Evolutionary conservation across 1,140 invertebrate genomes (phyloP).

Genomic region (Zaprionus taronus): DNA sequence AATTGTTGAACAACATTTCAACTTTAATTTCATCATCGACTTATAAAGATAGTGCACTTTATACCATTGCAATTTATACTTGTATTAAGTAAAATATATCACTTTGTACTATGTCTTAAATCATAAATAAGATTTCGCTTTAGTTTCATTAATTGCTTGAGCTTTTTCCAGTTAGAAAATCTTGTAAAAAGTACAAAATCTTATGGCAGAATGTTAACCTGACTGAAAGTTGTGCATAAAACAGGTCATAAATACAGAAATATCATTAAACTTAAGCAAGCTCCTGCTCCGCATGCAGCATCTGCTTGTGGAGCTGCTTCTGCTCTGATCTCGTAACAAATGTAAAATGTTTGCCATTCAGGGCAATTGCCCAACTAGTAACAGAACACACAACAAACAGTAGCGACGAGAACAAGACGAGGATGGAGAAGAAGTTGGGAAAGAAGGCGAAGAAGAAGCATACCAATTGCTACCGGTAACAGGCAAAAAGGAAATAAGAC

Average conservation of each 20-base stretch:
- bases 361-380: slow-evolving; percentile 70
- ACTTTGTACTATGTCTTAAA: background rate
- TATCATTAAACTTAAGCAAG: slow-evolving; percentile 74
- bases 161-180: background rate
- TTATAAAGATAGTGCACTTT: too few relatives aligned
- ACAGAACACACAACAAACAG: slow-evolving; percentile 27
- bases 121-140: background rate
- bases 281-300: slow-evolving; percentile 8
- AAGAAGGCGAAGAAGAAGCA: slow-evolving; percentile 20
- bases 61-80: too few relatives aligned
- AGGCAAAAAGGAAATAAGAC: slow-evolving; percentile 49
- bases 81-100: too few relatives aligned
- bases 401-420: slow-evolving; percentile 20
- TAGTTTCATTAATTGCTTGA: background rate
- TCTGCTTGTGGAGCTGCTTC: background rate
- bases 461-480: slow-evolving; percentile 33
- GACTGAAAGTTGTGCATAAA: slow-evolving; percentile 48
- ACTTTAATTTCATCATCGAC: too few relatives aligned
- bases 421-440: too few relatives aligned
- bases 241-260: slow-evolving; percentile 73
- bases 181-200: slow-evolving; percentile 15
- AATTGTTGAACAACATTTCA: too few relatives aligned
- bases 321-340: slow-evolving; percentile 29
- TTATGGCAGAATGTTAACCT: slow-evolving; percentile 44
- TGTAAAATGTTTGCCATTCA: slow-evolving; percentile 64